A percentile compares a stretch with the other conserved stretches of the same genome.
phyloP scores from a whole-genome alignment of 2,797 vertebrate species.

The Falco berigora region DNA sequence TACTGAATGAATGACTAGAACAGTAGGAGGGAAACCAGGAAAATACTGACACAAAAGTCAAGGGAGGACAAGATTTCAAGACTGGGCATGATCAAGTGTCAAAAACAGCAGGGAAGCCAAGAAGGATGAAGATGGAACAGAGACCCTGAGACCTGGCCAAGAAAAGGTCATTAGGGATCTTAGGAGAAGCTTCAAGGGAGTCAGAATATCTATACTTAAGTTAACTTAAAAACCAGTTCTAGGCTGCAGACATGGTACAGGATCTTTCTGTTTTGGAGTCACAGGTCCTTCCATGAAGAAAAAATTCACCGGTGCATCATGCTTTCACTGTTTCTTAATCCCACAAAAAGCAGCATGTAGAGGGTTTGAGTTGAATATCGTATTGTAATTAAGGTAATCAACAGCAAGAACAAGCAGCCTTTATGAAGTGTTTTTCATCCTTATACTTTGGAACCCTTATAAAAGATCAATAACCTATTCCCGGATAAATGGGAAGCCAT shows the following conservation, averaged over 20 bases:
- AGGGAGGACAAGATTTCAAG: slow-evolving; percentile 53
- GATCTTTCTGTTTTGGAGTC: neutral
- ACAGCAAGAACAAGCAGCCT: neutral
- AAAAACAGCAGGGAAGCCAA: slow-evolving; percentile 59
- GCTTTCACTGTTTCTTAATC: neutral
- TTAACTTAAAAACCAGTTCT: neutral
- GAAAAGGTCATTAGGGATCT: slow-evolving; percentile 44
- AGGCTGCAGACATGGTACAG: neutral
- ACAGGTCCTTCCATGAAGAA: neutral
- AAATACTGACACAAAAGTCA: slow-evolving; percentile 44
- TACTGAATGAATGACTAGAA: neutral
- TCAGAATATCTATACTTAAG: neutral
- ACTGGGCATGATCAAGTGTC: slow-evolving; percentile 61
- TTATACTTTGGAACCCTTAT: neutral
- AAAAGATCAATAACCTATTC: neutral
- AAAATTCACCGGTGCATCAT: neutral
- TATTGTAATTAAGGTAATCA: neutral
- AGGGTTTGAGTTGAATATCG: neutral
- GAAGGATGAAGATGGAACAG: slow-evolving; percentile 54
- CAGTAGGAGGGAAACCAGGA: slow-evolving; percentile 12
- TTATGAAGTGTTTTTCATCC: neutral
- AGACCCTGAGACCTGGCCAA: slow-evolving; percentile 46
- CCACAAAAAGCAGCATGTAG: accelerated
- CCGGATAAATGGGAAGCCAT: neutral
- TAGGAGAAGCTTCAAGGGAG: neutral